These are phyloP conservation scores for Eupristina koningsbergeri DNA, from an alignment of 1,140 invertebrate genomes.

Conservation along the genomic window DNA sequence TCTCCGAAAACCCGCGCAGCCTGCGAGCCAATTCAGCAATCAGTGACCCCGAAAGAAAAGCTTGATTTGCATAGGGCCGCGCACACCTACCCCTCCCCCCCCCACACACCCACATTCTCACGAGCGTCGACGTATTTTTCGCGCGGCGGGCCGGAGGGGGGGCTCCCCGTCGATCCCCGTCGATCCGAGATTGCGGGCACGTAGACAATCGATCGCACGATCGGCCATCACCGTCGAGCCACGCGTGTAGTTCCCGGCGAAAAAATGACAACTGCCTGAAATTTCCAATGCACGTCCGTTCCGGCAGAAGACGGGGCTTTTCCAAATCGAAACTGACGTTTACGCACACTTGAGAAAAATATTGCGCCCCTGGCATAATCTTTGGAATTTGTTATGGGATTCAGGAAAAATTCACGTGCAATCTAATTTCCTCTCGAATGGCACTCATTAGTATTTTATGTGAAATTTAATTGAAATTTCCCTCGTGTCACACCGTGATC, in stretches of 20 bases:
- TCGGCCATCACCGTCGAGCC: constrained; percentile 43
- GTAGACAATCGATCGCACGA: constrained; percentile 38
- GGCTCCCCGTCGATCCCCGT: not conserved
- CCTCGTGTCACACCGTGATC: too few species aligned
- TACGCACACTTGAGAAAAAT: too few species aligned
- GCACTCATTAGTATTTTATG: too few species aligned
- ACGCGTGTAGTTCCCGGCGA: not conserved
- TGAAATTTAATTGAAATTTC: too few species aligned
- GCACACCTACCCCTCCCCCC: too few species aligned
- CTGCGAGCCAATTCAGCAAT: constrained; percentile 6
- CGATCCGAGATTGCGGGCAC: constrained; percentile 49
- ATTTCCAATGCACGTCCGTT: constrained; percentile 22
- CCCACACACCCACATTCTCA: too few species aligned
- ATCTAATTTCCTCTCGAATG: too few species aligned
- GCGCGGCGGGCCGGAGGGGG: not conserved
- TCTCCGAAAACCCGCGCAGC: not conserved
- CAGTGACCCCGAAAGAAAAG: constrained; percentile 29
- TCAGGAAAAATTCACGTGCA: too few species aligned
- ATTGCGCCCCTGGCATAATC: too few species aligned
- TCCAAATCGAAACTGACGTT: not conserved
- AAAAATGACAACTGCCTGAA: constrained; percentile 30
- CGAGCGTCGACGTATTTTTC: too few species aligned
- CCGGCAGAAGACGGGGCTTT: not conserved
- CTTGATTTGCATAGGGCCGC: constrained; percentile 55
- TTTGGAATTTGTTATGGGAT: too few species aligned